Evolutionary conservation across 2,888 invertebrate genomes (phyloP).

Genomic region (Scelioninae gen. 2): DNA sequence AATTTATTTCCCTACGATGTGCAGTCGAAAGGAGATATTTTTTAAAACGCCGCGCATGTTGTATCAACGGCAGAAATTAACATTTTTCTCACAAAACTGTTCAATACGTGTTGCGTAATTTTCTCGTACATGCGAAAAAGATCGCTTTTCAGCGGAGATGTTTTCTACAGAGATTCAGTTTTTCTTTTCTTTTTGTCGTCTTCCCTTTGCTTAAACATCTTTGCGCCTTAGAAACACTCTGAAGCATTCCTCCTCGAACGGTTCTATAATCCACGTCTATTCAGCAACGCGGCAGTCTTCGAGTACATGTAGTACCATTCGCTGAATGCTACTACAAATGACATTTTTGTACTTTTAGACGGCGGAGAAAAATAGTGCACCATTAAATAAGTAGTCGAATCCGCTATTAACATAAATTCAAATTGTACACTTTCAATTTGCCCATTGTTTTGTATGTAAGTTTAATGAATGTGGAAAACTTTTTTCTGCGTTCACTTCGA

Average conservation of each 20-base stretch:
- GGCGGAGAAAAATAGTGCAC: slow-evolving; percentile 25
- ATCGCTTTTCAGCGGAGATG: slow-evolving; percentile 32
- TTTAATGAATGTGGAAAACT: neutral
- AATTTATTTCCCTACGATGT: too few species aligned
- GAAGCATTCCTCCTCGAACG: slow-evolving; percentile 49
- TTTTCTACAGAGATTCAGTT: slow-evolving; percentile 40
- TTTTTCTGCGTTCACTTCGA: neutral
- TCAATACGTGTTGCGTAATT: slow-evolving; percentile 1
- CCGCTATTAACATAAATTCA: neutral
- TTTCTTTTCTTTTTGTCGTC: slow-evolving; percentile 32
- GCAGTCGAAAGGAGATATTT: too few species aligned
- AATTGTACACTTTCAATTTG: neutral
- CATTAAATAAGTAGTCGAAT: slow-evolving; percentile 21
- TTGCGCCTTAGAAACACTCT: slow-evolving; percentile 50
- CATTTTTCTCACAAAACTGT: too few species aligned
- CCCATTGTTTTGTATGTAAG: neutral
- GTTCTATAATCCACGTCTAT: slow-evolving; percentile 48
- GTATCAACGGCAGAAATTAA: too few species aligned
- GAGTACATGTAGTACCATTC: slow-evolving; percentile 40
- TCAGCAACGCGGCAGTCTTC: slow-evolving; percentile 50
- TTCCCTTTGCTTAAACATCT: slow-evolving; percentile 49
- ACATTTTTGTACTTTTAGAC: slow-evolving; percentile 41
- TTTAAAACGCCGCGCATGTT: too few species aligned
- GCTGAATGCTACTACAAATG: slow-evolving; percentile 39
- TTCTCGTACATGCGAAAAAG: slow-evolving; percentile 24